These are phyloP conservation scores for Bradypodion ventrale DNA, from an alignment of 2,797 vertebrate species.

Conservation along the genomic window DNA sequence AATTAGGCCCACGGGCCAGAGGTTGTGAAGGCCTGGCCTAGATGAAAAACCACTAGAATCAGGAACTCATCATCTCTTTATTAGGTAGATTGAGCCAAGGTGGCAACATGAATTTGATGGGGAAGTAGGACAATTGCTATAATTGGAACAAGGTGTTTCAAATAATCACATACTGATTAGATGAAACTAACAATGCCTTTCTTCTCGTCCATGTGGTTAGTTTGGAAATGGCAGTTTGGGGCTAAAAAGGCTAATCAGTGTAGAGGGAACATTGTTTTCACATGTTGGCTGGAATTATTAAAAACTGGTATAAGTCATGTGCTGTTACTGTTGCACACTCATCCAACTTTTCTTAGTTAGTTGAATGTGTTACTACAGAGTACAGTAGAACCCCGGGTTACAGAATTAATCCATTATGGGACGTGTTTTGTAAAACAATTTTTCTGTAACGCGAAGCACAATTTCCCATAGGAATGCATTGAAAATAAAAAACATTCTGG, in stretches of 20 bases:
- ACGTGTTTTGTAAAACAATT: no score
- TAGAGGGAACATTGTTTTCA: neutral
- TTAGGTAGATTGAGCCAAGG: slow-evolving; percentile 51
- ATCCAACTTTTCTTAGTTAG: neutral
- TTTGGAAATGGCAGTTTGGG: slow-evolving; percentile 5
- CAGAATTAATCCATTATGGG: no score
- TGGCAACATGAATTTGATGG: slow-evolving; percentile 52
- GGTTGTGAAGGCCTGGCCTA: no score
- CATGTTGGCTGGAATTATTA: neutral
- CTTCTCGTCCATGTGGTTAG: slow-evolving; percentile 37
- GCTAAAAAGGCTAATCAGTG: neutral
- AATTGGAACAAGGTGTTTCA: slow-evolving; percentile 52
- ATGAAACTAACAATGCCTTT: slow-evolving; percentile 24
- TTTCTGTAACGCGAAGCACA: no score
- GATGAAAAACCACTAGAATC: slow-evolving; percentile 49
- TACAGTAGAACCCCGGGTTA: no score
- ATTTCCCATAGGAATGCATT: no score
- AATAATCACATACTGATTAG: slow-evolving; percentile 49
- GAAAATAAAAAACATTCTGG: no score
- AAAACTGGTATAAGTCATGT: neutral
- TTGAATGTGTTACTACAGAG: neutral
- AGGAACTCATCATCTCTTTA: slow-evolving; percentile 57
- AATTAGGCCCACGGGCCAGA: no score
- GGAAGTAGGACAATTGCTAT: slow-evolving; percentile 46
- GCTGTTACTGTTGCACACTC: neutral